These are phyloP conservation scores for Brachypalpus laphriformis DNA, from an alignment of 2,888 invertebrate species.

Conservation along the genomic window DNA sequence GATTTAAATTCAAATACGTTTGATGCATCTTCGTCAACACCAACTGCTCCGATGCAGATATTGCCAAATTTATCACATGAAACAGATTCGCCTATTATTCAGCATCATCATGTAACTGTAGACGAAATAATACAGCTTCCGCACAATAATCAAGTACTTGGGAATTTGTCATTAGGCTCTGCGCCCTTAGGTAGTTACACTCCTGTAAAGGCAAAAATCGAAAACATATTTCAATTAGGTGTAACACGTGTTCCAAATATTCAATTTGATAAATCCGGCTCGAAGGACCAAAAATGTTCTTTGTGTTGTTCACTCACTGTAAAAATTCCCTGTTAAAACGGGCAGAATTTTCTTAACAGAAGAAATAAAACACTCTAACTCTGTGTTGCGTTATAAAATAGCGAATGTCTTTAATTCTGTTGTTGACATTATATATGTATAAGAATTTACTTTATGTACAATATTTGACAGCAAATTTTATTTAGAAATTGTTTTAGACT, in stretches of 20 bases:
- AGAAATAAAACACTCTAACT: too few relatives aligned
- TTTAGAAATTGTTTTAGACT: too few relatives aligned
- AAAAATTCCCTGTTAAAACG: too few relatives aligned
- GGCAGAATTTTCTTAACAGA: too few relatives aligned
- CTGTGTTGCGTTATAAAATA: too few relatives aligned
- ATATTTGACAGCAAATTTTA: too few relatives aligned
- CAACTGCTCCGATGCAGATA: conserved; percentile 11
- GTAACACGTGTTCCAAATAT: conserved; percentile 86
- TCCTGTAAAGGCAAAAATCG: conserved; percentile 89
- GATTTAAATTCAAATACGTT: conserved; percentile 75
- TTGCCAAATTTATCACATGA: conserved; percentile 36
- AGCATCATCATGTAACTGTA: conserved; percentile 81
- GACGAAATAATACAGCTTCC: conserved; percentile 82
- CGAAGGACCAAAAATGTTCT: too few relatives aligned
- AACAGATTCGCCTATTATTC: conserved; percentile 74
- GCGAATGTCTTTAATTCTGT: too few relatives aligned
- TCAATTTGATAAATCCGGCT: conserved; percentile 38
- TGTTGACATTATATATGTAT: too few relatives aligned
- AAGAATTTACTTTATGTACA: too few relatives aligned
- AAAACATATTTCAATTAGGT: conserved; percentile 90
- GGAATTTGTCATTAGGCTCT: conserved; percentile 82
- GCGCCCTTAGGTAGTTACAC: conserved; percentile 93
- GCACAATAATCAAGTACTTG: conserved; percentile 79
- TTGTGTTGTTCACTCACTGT: too few relatives aligned
- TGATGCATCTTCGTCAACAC: conserved; percentile 69